Base-by-base conservation (phyloP, 2,888 invertebrate species). In the Trissoscelio sp. region DNA sequence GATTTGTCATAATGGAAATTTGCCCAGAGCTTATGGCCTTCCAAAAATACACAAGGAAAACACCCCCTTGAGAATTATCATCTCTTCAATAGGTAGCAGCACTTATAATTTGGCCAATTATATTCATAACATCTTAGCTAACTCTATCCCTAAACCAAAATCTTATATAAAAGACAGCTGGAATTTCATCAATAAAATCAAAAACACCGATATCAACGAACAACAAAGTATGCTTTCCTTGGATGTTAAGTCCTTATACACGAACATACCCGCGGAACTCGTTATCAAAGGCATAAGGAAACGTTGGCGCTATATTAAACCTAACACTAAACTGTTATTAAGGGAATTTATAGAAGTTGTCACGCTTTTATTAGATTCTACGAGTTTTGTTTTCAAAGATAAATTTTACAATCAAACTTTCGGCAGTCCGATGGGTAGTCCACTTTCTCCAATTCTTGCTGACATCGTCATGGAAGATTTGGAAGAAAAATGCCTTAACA, bases 21-120 rank as follows among this genome's bases (percentile, higher is more conserved):
- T 73, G n/a, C 62, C 55, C 1, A 55, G 74, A 1, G 34, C 22
- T 34, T 66, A 66, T 48, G 74, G 74, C 9, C 22, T 74, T 11
- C 73, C 73, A 6, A 73, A 73, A 53, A 16, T 62, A 2, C 51
- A 62, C n/a, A n/a, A n/a, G n/a, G n/a, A n/a, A n/a, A n/a, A n/a
- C n/a, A n/a, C n/a, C n/a, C n/a, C n/a, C n/a, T 11, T 53, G 12
- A 39, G 62, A 24, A 39, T 62, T 2, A 62, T 73, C 5, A 34
- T 70, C n/a, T 69, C 69, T 6, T 58, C 44, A 2, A 58, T 70
- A 1, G 58, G 58, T 1, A 55, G 44, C 37, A 22, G 31, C 0
- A 60, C 62, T 2, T 73, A 62, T n/a, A 62, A 60, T 11, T 20
- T 72, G 11, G 72, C 51, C 6, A 64, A 55, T 22, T 31, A 31